Percentiles rank a stretch among this genome's conserved stretches.
These are phyloP conservation scores for Aphaenogaster rudis DNA, from an alignment of 1,140 invertebrate genomes.

Conservation along the genomic window DNA sequence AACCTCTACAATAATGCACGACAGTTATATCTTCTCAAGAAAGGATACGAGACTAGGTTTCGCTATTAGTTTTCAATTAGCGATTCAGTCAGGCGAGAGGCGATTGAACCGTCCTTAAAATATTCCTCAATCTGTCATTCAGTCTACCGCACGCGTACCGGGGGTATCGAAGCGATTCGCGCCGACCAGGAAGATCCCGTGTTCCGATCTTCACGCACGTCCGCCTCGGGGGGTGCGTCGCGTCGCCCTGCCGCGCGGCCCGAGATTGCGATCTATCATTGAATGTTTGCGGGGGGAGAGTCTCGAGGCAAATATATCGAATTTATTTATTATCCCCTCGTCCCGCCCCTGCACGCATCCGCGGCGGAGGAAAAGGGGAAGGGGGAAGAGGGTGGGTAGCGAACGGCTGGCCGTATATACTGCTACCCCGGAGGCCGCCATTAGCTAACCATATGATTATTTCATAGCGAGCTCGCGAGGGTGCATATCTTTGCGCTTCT, in stretches of 20 bases:
- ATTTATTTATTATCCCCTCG: slow-evolving; percentile 85
- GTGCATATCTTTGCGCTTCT: slow-evolving; percentile 84
- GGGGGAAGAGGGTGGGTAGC: slow-evolving; percentile 63
- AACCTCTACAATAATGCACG: not conserved
- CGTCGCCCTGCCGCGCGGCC: slow-evolving; percentile 59
- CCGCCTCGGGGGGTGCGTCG: slow-evolving; percentile 59
- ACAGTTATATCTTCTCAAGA: not conserved
- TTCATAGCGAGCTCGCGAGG: slow-evolving; percentile 84
- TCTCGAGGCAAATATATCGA: slow-evolving; percentile 83
- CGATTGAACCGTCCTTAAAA: not conserved
- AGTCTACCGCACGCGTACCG: not conserved
- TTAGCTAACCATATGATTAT: slow-evolving; percentile 88
- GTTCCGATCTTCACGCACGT: slow-evolving; percentile 72
- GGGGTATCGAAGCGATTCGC: slow-evolving; percentile 44
- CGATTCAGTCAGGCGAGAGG: not conserved
- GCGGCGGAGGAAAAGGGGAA: slow-evolving; percentile 64
- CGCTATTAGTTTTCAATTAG: slow-evolving; percentile 17
- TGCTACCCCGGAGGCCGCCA: slow-evolving; percentile 78
- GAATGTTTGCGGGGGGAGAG: slow-evolving; percentile 83
- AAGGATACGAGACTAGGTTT: not conserved
- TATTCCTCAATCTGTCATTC: slow-evolving; percentile 32
- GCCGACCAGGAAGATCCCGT: slow-evolving; percentile 67
- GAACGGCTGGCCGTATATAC: slow-evolving; percentile 79
- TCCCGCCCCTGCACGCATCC: slow-evolving; percentile 49
- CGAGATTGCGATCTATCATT: slow-evolving; percentile 85